Percentiles rank a stretch among this genome's conserved stretches.
These are phyloP conservation scores for Drosophila basisetae DNA, from an alignment of 2,888 invertebrate genomes.

Conservation along the genomic window DNA sequence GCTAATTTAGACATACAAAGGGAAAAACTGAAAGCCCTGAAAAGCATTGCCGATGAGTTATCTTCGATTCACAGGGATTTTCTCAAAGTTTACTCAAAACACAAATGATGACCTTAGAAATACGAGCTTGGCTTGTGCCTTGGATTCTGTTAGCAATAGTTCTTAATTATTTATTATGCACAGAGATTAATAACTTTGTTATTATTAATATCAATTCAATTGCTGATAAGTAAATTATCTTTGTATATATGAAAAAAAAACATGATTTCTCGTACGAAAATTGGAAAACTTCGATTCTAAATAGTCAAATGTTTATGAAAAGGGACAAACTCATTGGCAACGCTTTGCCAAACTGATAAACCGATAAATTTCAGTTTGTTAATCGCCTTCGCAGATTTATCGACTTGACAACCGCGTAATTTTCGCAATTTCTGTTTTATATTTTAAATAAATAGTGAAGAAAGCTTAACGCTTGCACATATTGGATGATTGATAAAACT, in stretches of 20 bases:
- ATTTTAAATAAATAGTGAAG: background rate
- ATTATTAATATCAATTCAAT: background rate
- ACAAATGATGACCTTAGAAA: background rate
- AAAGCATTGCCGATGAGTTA: slow-evolving; percentile 37
- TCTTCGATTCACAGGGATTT: slow-evolving; percentile 36
- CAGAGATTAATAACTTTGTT: background rate
- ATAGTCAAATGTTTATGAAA: background rate
- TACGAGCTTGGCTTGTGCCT: background rate
- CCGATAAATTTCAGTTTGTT: background rate
- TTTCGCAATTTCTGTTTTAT: background rate
- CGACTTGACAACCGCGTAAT: background rate
- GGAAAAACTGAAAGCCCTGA: slow-evolving; percentile 36
- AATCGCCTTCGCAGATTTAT: background rate
- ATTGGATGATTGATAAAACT: slow-evolving; percentile 4
- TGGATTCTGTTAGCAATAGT: background rate
- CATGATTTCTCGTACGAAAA: background rate
- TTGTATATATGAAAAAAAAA: background rate
- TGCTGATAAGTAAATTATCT: background rate
- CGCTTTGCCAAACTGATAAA: background rate
- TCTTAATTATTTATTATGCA: slow-evolving; percentile 1
- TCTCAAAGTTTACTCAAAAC: slow-evolving; percentile 14
- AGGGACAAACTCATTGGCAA: background rate
- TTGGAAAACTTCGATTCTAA: background rate
- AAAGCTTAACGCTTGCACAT: background rate
- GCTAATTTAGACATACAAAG: slow-evolving; percentile 28